Conservation (phyloP, 2,888 invertebrate genomes). For the Thera obeliscata region DNA sequence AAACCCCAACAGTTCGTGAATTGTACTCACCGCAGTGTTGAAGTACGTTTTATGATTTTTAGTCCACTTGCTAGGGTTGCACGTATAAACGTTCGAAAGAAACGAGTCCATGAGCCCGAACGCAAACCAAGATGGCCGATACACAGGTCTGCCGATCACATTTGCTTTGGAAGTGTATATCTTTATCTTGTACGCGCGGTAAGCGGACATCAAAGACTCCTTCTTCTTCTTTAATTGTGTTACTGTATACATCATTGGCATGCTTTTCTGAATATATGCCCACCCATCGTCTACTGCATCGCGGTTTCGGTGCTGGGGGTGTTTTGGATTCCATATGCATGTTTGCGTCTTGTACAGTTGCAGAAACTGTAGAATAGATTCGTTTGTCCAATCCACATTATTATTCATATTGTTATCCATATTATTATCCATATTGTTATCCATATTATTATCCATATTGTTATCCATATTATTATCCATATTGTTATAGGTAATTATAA, state of each 20-base stretch:
- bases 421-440: no score
- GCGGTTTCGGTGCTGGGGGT: constrained; percentile 22
- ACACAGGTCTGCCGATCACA: constrained; percentile 2
- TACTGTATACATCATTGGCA: constrained; percentile 29
- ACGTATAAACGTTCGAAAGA: constrained; percentile 6
- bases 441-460: no score
- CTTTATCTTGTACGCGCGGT: constrained; percentile 33
- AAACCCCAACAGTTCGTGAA: neutral
- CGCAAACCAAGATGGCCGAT: constrained; percentile 26
- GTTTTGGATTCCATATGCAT: constrained; percentile 37
- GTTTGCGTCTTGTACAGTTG: constrained; percentile 34
- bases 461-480: no score
- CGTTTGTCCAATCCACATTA: constrained; percentile 25
- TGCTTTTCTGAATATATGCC: constrained; percentile 28
- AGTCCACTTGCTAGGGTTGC: neutral
- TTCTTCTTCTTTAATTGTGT: constrained; percentile 41
- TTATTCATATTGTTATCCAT: no score
- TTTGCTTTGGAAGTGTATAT: constrained; percentile 5
- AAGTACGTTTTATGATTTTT: constrained; percentile 2
- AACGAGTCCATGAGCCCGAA: constrained; percentile 22
- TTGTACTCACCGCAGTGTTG: neutral
- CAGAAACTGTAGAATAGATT: constrained; percentile 17
- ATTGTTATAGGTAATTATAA: no score
- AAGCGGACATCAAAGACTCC: constrained; percentile 38
- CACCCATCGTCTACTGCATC: constrained; percentile 30